Percentiles rank a stretch among this genome's conserved stretches.
phyloP scores from a whole-genome alignment of 2,888 invertebrate genomes.

The Sclerodermus sp. region DNA sequence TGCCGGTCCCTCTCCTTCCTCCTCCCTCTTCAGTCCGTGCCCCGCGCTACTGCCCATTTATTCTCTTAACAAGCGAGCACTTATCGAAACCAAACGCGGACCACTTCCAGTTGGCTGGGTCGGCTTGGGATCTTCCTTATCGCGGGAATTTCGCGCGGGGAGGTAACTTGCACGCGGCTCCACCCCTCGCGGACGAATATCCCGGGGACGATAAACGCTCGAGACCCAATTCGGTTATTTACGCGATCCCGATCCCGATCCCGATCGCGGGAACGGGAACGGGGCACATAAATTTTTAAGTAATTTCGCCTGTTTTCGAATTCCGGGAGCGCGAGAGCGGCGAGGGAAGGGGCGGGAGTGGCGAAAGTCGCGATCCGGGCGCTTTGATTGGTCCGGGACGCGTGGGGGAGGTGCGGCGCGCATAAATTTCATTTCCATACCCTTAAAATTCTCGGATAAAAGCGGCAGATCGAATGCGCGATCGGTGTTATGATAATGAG shows the following conservation, averaged over 20 bases:
- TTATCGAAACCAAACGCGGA: conserved; percentile 41
- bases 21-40: conserved; percentile 7
- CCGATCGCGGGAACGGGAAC: background rate
- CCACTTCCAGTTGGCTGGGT: conserved; percentile 37
- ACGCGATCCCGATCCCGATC: too few relatives aligned
- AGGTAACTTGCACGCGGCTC: too few relatives aligned
- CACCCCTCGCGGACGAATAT: too few relatives aligned
- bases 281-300: conserved; percentile 6
- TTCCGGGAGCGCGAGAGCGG: background rate
- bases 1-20: conserved; percentile 1
- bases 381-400: conserved; percentile 1
- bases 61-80: conserved; percentile 35
- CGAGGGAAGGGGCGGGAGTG: too few relatives aligned
- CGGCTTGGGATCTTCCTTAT: conserved; percentile 4
- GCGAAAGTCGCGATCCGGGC: too few relatives aligned
- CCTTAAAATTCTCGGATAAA: conserved; percentile 38
- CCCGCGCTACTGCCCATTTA: conserved; percentile 30
- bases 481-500: conserved; percentile 45
- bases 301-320: conserved; percentile 14
- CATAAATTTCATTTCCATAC: conserved; percentile 39
- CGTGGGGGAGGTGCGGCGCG: conserved; percentile 8
- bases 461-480: conserved; percentile 38
- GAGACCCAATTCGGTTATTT: conserved; percentile 9
- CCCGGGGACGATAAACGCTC: too few relatives aligned
- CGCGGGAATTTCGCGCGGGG: too few relatives aligned